Base-by-base conservation (phyloP, 2,113 vertebrate genomes). In the Pardalotus punctatus region DNA sequence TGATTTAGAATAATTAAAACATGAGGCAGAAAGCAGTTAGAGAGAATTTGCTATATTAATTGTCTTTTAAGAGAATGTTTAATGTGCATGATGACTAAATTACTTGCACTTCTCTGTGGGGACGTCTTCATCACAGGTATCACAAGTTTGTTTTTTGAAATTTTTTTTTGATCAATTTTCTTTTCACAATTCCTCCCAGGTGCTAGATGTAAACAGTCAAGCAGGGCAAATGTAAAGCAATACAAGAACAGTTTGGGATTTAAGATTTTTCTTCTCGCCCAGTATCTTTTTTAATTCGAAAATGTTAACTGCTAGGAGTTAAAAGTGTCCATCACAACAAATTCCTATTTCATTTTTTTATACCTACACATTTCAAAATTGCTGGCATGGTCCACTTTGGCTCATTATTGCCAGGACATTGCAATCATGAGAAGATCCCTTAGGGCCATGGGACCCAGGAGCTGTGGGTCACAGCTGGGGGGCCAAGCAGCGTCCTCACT, bases 341-440 rank as follows among this genome's bases (percentile, higher is more conserved):
- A 19, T 60, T 85, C 21, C 20, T 53, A 19, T 71, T 64, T 57
- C 8, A 17, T 72, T 67, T 90, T 85, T 82, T 50, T 19, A 31
- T 51, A 58, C 10, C 29, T 76, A 18, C 2, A 8, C 9, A 10
- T 88, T 67, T 82, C 12, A 56, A 18, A 86, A 64, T 27, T 76
- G 9, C 12, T 60, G 38, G 1, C 0, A 0, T 28, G 7, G 38
- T 67, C 48, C 2, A 2, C 36, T 86, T 92, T 56, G 36, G 8
- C 21, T 82, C 3, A 0, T 56, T 82, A 28, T 43, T 71, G 8
- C 14, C 53, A 72, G 45, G 31, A 40, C 6, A 2, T 33, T 29
- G 8, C 25, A 45, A 28, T 7, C 4, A 3, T 0, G 0, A 58
- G 36, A 7, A 28, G 38, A 6, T 40, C 10, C 13, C 1, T 0